Conservation (phyloP, 2,888 invertebrate genomes). For the Tanytarsus gracilentus region DNA sequence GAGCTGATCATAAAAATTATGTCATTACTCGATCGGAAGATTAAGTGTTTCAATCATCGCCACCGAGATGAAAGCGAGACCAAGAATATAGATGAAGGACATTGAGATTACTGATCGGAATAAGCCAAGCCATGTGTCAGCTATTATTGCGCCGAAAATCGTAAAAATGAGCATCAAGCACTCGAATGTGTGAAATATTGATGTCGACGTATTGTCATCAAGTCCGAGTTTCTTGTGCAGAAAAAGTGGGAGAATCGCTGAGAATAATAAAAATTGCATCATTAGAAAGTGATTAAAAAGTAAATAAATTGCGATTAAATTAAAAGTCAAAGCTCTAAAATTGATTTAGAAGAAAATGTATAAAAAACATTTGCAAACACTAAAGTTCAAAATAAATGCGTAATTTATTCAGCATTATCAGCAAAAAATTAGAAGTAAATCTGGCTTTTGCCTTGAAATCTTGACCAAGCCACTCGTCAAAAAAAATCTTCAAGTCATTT, state of each 20-base stretch:
- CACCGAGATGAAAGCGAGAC: not conserved
- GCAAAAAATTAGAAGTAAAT: no score
- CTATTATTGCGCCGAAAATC: conserved; percentile 17
- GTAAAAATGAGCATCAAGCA: conserved; percentile 12
- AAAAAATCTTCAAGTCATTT: no score
- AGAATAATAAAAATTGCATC: not conserved
- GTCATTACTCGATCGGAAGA: not conserved
- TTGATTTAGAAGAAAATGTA: no score
- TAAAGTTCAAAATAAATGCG: no score
- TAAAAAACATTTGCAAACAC: no score
- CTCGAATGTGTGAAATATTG: conserved; percentile 11
- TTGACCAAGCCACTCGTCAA: no score
- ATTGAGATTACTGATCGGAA: not conserved
- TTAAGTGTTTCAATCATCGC: conserved; percentile 8
- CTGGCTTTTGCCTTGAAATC: no score
- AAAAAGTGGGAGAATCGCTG: conserved; percentile 6
- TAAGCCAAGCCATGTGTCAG: conserved; percentile 15
- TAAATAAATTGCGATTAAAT: not conserved
- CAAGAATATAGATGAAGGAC: conserved; percentile 11
- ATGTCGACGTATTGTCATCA: not conserved
- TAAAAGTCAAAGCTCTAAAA: not conserved
- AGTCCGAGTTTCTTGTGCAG: not conserved
- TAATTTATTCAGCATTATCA: no score
- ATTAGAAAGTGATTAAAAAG: not conserved
- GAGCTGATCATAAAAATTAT: not conserved